Evolutionary conservation across 2,888 invertebrate genomes (phyloP), one percentile per base, ranked within the genome.

Genomic region (Melanostoma scalare): DNA sequence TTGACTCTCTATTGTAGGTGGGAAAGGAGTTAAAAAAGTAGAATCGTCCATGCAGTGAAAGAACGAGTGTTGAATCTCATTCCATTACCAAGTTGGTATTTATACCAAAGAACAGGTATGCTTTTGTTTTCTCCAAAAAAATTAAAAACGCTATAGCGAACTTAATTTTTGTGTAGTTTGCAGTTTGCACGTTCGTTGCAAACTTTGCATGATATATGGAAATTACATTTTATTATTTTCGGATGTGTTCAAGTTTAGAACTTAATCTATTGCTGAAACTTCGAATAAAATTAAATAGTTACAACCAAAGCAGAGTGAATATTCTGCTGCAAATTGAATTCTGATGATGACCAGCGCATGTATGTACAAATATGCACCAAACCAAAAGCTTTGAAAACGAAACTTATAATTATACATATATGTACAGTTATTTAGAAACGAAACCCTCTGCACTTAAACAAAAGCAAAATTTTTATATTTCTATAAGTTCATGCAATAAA

Each of bases 191-290:
- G 53, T 42, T 61, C 50, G 50, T n/a, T 38, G 40, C 30, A 56
- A 52, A 46, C 30, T 31, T 50, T 84, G 74, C 79, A 84, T 79
- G 74, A 79, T 71, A 56, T 60, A 56, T 74, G 69, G 71, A 75
- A 79, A 84, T 84, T 48, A 74, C 65, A 74, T 84, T 84, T 79
- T 75, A 79, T 79, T 74, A 60, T 61, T 71, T 75, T 71, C 84
- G 84, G 79, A 79, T 84, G 74, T 74, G 71, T 61, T 84, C 55
- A 71, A 67, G 61, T 71, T 84, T 67, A 56, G 68, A 40, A 63
- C 72, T 77, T 82, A 68, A 77, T 68, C 77, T 74, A 63, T 71
- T 52, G 73, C 69, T 77, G 78, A 69, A 68, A 67, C 74, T 74
- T 84, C 53, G 48, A 67, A 55, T 79, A 35, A 50, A 65, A 67